Base-by-base conservation (phyloP, 1,140 invertebrate genomes). In the Eupristina koningsbergeri region DNA sequence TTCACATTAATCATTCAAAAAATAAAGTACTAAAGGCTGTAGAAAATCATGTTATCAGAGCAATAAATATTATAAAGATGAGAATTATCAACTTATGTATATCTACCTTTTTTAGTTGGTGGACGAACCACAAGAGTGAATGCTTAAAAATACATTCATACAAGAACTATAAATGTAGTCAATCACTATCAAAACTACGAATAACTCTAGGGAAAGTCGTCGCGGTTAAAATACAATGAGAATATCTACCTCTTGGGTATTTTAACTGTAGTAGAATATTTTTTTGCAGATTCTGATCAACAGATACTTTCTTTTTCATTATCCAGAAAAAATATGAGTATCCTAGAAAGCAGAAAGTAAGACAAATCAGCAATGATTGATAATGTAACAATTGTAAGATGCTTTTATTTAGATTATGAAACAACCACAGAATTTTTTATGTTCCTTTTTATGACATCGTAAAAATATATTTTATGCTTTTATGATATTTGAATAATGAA, bases 81-180 rank as follows among this genome's bases (percentile, higher is more conserved):
- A 69, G 7, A 69, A 19, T 15, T 69, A 69, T 36, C 34, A 19
- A 19, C n/a, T 69, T 69, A 39, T 39, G 26, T 29, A 1, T 13
- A 3, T 69, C 67, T 13, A 69, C 31, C 63, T 64, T 31, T n/a
- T 47, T 53, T 77, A 19, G 36, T 22, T 0, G 36, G 15, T 9
- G 11, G 6, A 17, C 26, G 26, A 36, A 39, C 63, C 78, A 22
- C 22, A 64, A 71, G 64, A 71, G 26, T n/a, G 17, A n/a, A 36
- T 80, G 39, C 78, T 80, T 81, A 81, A 81, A 74, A 81, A 81
- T 81, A 53, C 80, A 81, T 81, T 6, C 45, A 17, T 22, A 45
- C n/a, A 36, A n/a, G 26, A 3, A 7, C 64, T 26, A 9, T 31
- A 36, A 31, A 47, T 39, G 41, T 15, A 9, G n/a, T 80, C 45